A percentile compares a stretch with the other conserved stretches of the same genome.
phyloP scores from a whole-genome alignment of 2,888 invertebrate genomes.

The Clepsis dumicolana region DNA sequence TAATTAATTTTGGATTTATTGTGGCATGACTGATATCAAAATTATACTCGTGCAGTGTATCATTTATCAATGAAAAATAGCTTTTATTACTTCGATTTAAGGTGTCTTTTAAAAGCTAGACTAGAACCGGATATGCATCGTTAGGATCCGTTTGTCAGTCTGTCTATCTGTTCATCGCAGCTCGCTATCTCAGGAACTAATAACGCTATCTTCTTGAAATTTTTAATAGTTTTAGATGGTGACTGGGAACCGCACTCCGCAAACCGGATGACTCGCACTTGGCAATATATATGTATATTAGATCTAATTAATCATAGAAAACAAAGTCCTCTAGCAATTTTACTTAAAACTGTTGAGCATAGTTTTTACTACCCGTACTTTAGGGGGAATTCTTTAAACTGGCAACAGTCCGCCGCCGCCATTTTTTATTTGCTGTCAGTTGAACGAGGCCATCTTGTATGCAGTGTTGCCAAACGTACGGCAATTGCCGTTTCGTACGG shows the following conservation, averaged over 20 bases:
- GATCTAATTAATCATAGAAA: neutral
- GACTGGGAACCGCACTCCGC: too few relatives aligned
- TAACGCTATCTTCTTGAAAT: too few relatives aligned
- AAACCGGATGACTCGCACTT: too few relatives aligned
- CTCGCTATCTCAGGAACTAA: too few relatives aligned
- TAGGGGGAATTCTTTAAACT: neutral
- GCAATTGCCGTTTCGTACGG: too few relatives aligned
- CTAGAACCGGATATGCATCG: neutral
- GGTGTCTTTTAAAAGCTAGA: neutral
- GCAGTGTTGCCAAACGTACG: too few relatives aligned
- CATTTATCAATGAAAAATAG: neutral
- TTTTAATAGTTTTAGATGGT: too few relatives aligned
- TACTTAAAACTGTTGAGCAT: neutral
- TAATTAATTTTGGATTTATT: neutral
- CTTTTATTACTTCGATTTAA: neutral
- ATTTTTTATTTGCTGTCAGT: slow-evolving; percentile 7
- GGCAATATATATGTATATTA: too few relatives aligned
- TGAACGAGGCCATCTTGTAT: neutral
- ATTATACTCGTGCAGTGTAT: too few relatives aligned
- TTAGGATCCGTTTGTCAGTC: too few relatives aligned
- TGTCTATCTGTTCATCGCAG: too few relatives aligned
- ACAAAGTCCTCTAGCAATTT: neutral
- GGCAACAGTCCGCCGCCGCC: slow-evolving; percentile 18
- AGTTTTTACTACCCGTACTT: too few relatives aligned
- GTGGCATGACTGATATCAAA: neutral